A percentile compares a stretch with the other conserved stretches of the same genome.
Conservation (phyloP, 2,797 vertebrate genomes). For the Poeciliopsis presidionis region DNA sequence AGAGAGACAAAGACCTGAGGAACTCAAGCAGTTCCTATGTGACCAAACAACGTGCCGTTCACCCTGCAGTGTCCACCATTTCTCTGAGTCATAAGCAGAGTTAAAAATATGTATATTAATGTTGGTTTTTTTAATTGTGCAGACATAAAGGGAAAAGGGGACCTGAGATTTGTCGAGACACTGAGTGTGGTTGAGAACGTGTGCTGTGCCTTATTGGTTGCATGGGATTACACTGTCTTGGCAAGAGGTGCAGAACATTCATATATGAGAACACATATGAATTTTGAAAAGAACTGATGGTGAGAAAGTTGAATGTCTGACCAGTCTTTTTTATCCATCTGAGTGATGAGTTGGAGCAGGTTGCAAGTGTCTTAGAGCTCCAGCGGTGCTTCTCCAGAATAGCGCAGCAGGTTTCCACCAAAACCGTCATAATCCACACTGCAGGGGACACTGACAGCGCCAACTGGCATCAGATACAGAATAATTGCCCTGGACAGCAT, state of each 20-base stretch:
- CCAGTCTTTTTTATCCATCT: conserved; percentile 22
- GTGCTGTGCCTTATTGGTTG: conserved; percentile 61
- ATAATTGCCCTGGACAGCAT: conserved; percentile 23
- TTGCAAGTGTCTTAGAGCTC: conserved; percentile 36
- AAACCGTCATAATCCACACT: conserved; percentile 60
- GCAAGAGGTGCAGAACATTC: neutral
- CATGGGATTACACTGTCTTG: conserved; percentile 5
- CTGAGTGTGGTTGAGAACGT: conserved; percentile 73
- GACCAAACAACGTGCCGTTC: conserved; percentile 57
- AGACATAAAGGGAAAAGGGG: conserved; percentile 1
- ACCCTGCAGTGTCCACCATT: conserved; percentile 69
- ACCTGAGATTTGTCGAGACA: conserved; percentile 55
- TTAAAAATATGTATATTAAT: neutral
- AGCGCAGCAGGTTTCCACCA: conserved; percentile 46
- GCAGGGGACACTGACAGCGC: conserved; percentile 56
- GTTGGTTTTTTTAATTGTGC: conserved; percentile 32
- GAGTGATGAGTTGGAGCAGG: conserved; percentile 23
- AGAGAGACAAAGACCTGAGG: conserved; percentile 38
- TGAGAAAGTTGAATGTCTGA: conserved; percentile 38
- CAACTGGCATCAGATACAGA: conserved; percentile 48
- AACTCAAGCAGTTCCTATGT: conserved; percentile 36
- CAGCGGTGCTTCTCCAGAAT: conserved; percentile 9
- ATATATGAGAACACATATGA: neutral
- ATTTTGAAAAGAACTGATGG: conserved; percentile 1
- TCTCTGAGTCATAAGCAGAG: conserved; percentile 23